Base-by-base conservation (phyloP, 1,140 invertebrate species). In the Macrobrachium nipponense region DNA sequence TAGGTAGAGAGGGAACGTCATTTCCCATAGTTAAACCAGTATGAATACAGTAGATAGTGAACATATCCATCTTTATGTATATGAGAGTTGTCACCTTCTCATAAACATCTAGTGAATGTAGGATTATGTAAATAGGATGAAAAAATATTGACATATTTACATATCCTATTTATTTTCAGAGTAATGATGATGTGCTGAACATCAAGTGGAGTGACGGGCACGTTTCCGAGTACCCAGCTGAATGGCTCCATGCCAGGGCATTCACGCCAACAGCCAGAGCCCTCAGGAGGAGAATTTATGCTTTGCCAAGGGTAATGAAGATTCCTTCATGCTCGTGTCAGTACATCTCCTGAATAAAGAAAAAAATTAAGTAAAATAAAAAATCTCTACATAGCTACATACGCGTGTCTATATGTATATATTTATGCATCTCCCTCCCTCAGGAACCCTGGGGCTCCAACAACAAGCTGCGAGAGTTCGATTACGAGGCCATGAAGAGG, bases 141-240 rank as follows among this genome's bases (percentile, higher is more conserved):
- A 20, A 20, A 20, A 17, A 12, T n/a, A 68, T n/a, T 20, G 4
- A 20, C 23, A 15, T 70, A 23, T 6, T 70, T 14, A 70, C 12
- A 15, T 15, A 0, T 0, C 15, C 5, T 5, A 6, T 70, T 23
- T 61, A n/a, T 59, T 77, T 11, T 82, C 83, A 86, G 83, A 66
- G 72, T 18, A 72, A 8, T n/a, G 68, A 64, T 0, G 75, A 79
- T n/a, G 80, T 36, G 15, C 64, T 82, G 76, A 89, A 90, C 76
- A 90, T 94, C 5, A 91, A 89, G 59, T 95, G 94, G 94, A 91
- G 91, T 20, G 94, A 95, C 87, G 90, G 91, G 1, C 94, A 95
- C 89, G 88, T 90, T 76, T 94, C 94, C 12, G 79, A 85, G 44
- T 94, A 91, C 89, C 75, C 89, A 15, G 88, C 92, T 2, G 89